phyloP scores from a whole-genome alignment of 2,888 invertebrate species.

The Philereme transversata region DNA sequence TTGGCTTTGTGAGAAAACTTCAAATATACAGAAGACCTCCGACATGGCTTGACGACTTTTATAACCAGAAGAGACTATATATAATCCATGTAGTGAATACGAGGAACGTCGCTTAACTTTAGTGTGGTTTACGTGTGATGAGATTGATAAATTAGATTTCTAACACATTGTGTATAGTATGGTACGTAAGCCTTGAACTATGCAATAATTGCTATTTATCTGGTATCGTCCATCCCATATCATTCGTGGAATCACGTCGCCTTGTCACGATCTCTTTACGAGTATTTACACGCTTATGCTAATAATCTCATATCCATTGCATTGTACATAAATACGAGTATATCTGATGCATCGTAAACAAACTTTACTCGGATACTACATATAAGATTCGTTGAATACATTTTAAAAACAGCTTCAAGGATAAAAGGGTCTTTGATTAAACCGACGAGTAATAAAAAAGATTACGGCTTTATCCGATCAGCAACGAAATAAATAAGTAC shows the following conservation, averaged over 20 bases:
- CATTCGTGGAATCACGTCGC: constrained; percentile 39
- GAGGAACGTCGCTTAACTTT: too few species aligned
- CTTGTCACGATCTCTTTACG: constrained; percentile 51
- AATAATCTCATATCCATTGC: constrained; percentile 29
- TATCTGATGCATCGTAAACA: constrained; percentile 17
- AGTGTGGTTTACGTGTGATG: too few species aligned
- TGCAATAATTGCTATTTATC: constrained; percentile 36
- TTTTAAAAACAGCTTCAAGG: constrained; percentile 4
- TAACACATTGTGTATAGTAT: constrained; percentile 1
- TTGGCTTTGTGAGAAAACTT: too few species aligned
- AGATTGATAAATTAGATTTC: not conserved
- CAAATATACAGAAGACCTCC: too few species aligned
- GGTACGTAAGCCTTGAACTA: constrained; percentile 20
- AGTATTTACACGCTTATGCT: constrained; percentile 45
- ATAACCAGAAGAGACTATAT: too few species aligned
- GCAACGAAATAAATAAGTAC: not conserved
- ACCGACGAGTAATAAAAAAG: not conserved
- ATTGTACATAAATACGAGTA: constrained; percentile 11
- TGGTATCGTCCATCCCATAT: constrained; percentile 24
- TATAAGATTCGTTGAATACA: constrained; percentile 5
- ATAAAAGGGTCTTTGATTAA: constrained; percentile 2
- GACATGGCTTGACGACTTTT: too few species aligned
- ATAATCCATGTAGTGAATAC: too few species aligned
- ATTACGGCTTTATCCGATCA: constrained; percentile 11
- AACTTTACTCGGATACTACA: constrained; percentile 8